Conservation (phyloP, 2,888 invertebrate species). For the Carcina quercana region DNA sequence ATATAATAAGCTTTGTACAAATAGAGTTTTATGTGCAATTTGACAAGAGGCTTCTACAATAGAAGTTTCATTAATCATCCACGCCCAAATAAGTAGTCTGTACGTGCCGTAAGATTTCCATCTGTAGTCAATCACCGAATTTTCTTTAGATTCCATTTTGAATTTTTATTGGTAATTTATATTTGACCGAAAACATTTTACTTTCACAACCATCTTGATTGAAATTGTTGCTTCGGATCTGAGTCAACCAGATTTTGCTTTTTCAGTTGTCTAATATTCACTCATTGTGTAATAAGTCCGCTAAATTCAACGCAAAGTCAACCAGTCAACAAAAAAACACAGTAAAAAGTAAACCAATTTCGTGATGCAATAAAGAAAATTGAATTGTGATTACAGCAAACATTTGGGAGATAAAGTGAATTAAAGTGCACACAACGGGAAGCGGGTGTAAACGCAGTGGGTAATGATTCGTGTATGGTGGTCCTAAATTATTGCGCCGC, state of each 20-base stretch:
- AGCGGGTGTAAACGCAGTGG: slow-evolving; percentile 52
- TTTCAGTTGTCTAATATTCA: too few species aligned
- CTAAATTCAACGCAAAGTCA: too few species aligned
- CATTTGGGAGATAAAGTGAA: slow-evolving; percentile 61
- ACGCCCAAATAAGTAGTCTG: slow-evolving; percentile 44
- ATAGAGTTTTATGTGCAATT: slow-evolving; percentile 47
- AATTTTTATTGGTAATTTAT: too few species aligned
- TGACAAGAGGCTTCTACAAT: slow-evolving; percentile 35
- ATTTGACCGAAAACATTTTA: too few species aligned
- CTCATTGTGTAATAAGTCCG: too few species aligned
- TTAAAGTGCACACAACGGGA: slow-evolving; percentile 45
- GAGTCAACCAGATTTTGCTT: too few species aligned
- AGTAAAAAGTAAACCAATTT: too few species aligned
- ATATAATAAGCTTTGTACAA: slow-evolving; percentile 33
- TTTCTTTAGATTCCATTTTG: slow-evolving; percentile 1
- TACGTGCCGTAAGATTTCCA: slow-evolving; percentile 48
- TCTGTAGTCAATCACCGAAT: slow-evolving; percentile 20
- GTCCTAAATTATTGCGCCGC: slow-evolving; percentile 69
- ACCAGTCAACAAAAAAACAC: too few species aligned
- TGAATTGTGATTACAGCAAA: slow-evolving; percentile 54
- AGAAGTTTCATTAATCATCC: slow-evolving; percentile 54
- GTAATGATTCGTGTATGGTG: slow-evolving; percentile 72
- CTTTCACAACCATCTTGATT: too few species aligned
- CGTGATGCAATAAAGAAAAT: slow-evolving; percentile 34
- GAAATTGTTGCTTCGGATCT: too few species aligned